phyloP scores from a whole-genome alignment of 2,113 vertebrate species.

The Catharus fuscescens region DNA sequence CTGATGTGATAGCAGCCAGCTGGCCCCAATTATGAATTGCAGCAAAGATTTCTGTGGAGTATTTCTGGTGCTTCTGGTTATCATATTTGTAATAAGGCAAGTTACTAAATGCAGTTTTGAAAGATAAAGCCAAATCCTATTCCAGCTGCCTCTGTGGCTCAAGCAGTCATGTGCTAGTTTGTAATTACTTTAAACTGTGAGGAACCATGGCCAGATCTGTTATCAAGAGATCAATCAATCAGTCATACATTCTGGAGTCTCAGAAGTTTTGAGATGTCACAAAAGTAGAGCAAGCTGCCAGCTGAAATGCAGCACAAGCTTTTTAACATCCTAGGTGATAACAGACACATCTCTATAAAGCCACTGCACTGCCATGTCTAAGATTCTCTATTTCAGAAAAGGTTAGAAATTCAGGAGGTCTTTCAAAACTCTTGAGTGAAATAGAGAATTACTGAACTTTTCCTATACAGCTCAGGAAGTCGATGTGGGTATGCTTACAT shows the following conservation, averaged over 20 bases:
- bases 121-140: constrained; percentile 60
- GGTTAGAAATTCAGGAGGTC: not conserved
- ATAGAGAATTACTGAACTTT: not conserved
- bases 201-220: constrained; percentile 8
- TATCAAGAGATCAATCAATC: constrained; percentile 66
- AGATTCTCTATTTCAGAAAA: not conserved
- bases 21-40: constrained; percentile 65
- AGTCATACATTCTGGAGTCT: constrained; percentile 46
- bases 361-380: not conserved
- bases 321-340: constrained; percentile 25
- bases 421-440: not conserved
- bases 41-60: constrained; percentile 64
- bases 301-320: constrained; percentile 26
- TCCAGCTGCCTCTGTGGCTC: constrained; percentile 61
- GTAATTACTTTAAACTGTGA: constrained; percentile 62
- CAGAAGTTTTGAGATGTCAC: constrained; percentile 48
- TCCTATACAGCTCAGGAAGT: not conserved
- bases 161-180: constrained; percentile 51
- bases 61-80: constrained; percentile 70
- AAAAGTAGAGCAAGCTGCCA: constrained; percentile 51
- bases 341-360: not conserved
- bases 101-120: constrained; percentile 65
- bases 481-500: not conserved
- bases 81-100: constrained; percentile 64
- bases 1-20: constrained; percentile 67